Conservation (phyloP, 2,797 vertebrate species). For the Lerista edwardsae region DNA sequence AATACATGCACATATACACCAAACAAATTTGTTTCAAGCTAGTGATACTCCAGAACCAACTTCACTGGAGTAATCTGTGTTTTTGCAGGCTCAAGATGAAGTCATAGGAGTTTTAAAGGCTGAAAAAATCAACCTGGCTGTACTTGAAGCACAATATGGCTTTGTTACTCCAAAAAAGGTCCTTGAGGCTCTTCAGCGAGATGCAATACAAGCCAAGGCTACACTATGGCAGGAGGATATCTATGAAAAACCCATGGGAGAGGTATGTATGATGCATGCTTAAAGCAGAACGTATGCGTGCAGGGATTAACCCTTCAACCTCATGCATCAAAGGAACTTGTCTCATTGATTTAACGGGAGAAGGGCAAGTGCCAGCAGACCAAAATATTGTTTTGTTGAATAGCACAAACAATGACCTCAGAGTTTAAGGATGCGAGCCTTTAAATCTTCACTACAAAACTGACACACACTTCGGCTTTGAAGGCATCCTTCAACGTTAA, state of each 20-base stretch:
- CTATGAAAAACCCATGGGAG: conserved; percentile 93
- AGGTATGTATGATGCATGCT: conserved; percentile 79
- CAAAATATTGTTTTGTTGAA: neutral
- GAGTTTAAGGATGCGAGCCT: neutral
- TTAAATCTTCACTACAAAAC: conserved; percentile 22
- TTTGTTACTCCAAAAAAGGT: conserved; percentile 94
- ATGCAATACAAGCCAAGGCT: conserved; percentile 87
- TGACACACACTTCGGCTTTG: neutral
- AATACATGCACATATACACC: neutral
- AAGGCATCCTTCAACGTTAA: neutral
- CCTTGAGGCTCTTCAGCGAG: conserved; percentile 92
- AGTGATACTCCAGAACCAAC: neutral
- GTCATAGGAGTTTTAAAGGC: conserved; percentile 95
- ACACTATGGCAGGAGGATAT: conserved; percentile 90
- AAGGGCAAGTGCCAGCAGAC: conserved; percentile 30
- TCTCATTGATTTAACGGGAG: conserved; percentile 11
- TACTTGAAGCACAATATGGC: conserved; percentile 94
- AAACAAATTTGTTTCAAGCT: neutral
- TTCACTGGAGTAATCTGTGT: conserved; percentile 65
- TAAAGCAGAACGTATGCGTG: neutral
- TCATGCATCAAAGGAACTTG: conserved; percentile 11
- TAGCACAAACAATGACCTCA: conserved; percentile 18
- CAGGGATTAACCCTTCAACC: conserved; percentile 20
- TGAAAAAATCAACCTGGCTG: conserved; percentile 93
- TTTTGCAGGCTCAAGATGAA: conserved; percentile 92